Evolutionary conservation across 2,797 vertebrate genomes (phyloP), one percentile per base, ranked within the genome.

Genomic region (Arrhamphus sclerolepis): DNA sequence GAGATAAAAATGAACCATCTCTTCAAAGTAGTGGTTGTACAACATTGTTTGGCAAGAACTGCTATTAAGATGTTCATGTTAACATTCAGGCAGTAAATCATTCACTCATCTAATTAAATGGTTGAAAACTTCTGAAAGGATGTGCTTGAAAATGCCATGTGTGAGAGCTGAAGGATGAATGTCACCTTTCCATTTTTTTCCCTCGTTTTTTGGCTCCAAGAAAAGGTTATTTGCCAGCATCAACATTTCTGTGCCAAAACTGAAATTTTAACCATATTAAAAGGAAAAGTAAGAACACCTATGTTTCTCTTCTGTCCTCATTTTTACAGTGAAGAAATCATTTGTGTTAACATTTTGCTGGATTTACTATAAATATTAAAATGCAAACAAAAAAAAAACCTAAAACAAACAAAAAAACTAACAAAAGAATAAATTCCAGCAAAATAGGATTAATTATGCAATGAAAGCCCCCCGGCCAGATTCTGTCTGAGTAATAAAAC

Each of bases 361-460:
- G 31, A 40, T 54, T 46, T 49, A 7, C 26, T 46, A 19, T 19
- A 42, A 46, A 49, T 41, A 53, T 17, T 21, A 20, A 20, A n/a
- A n/a, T n/a, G n/a, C n/a, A n/a, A n/a, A n/a, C n/a, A n/a, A n/a
- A n/a, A n/a, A n/a, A n/a, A n/a, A n/a, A n/a, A n/a, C n/a, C n/a
- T n/a, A n/a, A 46, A 13, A 14, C 21, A 34, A 17, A 21, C 16
- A 1, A 22, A 60, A 26, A 31, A 44, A 20, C 20, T 7, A 19
- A 18, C 31, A 10, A 44, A 18, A 40, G 11, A 70, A 40, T 53
- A 16, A 42, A 24, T 29, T 62, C 60, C 59, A 51, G 7, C 38
- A 41, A 62, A 72, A 86, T 68, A 80, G 83, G 70, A 86, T 69
- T 75, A 78, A 43, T 10, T 39, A 13, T 28, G 28, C 3, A 2